Base-by-base conservation (phyloP, 1,140 invertebrate genomes). In the Adelges cooleyi region DNA sequence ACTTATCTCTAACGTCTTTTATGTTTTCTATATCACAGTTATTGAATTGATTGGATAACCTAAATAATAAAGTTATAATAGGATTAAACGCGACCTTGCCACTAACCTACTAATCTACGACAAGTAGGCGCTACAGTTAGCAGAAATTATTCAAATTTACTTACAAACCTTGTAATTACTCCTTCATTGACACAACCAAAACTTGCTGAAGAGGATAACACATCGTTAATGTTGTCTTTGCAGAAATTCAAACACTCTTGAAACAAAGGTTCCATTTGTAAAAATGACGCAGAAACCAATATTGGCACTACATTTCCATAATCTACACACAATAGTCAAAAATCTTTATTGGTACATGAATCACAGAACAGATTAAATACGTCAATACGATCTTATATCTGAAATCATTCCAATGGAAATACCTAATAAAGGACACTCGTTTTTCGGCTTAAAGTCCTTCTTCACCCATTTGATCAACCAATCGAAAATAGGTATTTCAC, bases 401-500 rank as follows among this genome's bases (percentile, higher is more conserved):
- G 3, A 53, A 22, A 15, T 48, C 9, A 22, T 22, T 22, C 20
- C 4, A 22, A 50, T 27, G 4, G 13, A 15, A 23, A 72, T 68
- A 79, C 77, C 78, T 17, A 93, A 75, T 67, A 82, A 75, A 3
- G 89, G 89, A 76, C 83, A 83, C 54, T 82, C 79, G 66, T 81
- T 81, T 66, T 82, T 80, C 56, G 82, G 76, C 38, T 82, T 80
- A 0, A 80, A 76, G 68, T 86, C 86, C 50, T 83, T 81, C 73
- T 89, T 89, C 0, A 95, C 88, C 90, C 92, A 96, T 68, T 85
- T 82, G 86, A 97, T 93, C n/a, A 97, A 76, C 92, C 92, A 97
- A 69, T 96, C 92, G 74, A 97, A 97, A 68, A 89, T 86, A 51
- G 81, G 84, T 50, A 97, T 86, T 76, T 97, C 92, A 74, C 92